These are phyloP conservation scores for Haliaeetus leucogaster DNA, from an alignment of 2,113 vertebrate genomes.

Conservation along the genomic window DNA sequence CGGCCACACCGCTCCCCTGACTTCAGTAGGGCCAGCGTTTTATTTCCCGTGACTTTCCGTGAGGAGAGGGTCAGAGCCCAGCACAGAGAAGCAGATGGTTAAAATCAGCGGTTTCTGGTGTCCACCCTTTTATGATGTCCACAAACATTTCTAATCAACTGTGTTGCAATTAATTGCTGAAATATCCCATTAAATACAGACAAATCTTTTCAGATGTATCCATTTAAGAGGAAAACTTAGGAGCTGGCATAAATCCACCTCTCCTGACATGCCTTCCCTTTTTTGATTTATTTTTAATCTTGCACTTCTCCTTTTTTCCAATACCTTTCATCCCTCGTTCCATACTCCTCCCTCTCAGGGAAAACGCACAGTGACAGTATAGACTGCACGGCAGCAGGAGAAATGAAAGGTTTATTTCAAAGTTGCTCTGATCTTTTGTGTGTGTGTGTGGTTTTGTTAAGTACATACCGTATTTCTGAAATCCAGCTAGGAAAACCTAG, in stretches of 20 bases:
- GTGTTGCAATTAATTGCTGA: neutral
- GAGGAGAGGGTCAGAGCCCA: neutral
- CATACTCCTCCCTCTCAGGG: neutral
- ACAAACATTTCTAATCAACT: neutral
- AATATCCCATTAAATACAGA: neutral
- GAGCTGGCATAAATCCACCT: neutral
- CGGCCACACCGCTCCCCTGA: neutral
- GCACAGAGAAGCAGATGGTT: neutral
- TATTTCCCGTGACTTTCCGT: neutral
- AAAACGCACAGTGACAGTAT: neutral
- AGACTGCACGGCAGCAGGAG: neutral
- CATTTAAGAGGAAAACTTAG: neutral
- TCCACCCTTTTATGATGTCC: neutral
- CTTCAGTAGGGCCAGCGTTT: neutral
- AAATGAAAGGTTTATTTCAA: constrained; percentile 54
- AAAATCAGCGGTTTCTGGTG: neutral
- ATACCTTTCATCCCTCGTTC: neutral
- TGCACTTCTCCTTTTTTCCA: neutral
- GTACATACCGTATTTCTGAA: constrained; percentile 38
- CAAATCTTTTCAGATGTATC: neutral
- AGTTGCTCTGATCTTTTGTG: constrained; percentile 33
- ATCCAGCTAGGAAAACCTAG: constrained; percentile 61
- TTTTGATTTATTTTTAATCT: constrained; percentile 50
- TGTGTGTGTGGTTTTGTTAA: constrained; percentile 55
- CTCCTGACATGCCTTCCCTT: neutral